Conservation (phyloP, 2,113 vertebrate species). For the Alethe castanea region DNA sequence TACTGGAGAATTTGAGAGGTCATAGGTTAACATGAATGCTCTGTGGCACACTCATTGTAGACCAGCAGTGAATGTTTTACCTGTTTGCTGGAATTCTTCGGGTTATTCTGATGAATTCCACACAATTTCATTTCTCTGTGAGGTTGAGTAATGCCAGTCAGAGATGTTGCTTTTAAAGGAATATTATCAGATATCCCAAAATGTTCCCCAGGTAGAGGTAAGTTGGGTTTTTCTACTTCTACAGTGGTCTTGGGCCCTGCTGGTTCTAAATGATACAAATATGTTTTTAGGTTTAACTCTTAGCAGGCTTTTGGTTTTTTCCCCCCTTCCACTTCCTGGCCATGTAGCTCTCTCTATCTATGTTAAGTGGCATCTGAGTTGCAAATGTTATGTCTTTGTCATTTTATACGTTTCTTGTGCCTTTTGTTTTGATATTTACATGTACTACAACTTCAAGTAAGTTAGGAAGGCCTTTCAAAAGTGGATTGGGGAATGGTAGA, state of each 20-base stretch:
- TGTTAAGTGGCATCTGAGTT: not conserved
- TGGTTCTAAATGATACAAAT: not conserved
- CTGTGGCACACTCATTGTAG: fast-evolving
- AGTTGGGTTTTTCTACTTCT: not conserved
- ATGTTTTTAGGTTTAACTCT: not conserved
- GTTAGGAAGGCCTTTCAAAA: not conserved
- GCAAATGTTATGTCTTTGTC: not conserved
- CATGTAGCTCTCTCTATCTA: not conserved
- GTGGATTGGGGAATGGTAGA: not conserved
- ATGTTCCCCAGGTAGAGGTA: not conserved
- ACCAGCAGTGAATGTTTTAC: not conserved
- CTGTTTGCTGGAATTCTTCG: not conserved
- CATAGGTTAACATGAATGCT: not conserved
- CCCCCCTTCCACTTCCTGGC: fast-evolving
- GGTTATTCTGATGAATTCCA: not conserved
- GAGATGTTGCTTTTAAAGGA: not conserved
- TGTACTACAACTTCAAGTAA: not conserved
- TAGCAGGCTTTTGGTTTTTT: not conserved
- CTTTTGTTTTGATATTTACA: not conserved
- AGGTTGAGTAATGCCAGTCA: not conserved
- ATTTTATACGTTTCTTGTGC: not conserved
- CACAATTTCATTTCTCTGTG: not conserved
- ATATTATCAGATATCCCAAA: not conserved
- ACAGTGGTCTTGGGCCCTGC: not conserved
- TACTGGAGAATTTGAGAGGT: not conserved